Base-by-base conservation (phyloP, 2,797 vertebrate species). In the Tapera naevia region DNA sequence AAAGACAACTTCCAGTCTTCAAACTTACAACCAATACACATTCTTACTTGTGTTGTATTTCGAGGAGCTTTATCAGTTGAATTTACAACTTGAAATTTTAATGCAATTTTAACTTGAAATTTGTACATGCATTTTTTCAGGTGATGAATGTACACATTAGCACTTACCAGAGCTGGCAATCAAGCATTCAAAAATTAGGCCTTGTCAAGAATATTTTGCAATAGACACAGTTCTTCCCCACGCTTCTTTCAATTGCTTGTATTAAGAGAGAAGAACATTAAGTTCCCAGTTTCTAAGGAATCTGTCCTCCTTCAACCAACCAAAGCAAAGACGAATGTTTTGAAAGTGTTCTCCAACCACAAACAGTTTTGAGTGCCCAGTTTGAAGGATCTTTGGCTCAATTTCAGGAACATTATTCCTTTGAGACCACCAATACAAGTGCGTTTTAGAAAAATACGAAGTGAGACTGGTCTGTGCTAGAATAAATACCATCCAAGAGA, bases 1-100 rank as follows among this genome's bases (percentile, higher is more conserved):
- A 74, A 95, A 95, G 88, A 54, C 43, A 74, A 73, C 24, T 84
- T 93, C 73, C 70, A 79, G 56, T 72, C 85, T 95, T 96, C 54
- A 86, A 91, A 71, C 37, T 69, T 91, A 21, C n/a, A 96, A 88
- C 45, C 45, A 78, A 58, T 39, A 74, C 13, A 54, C 8, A 8
- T 53, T 73, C 21, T 79, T 54, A 50, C 41, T 85, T 85, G 7
- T 50, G 57, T 5, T 71, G 10, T 35, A 57, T 30, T 85, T 96
- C 67, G 84, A 91, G 89, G 15, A 94, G 39, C 18, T 66, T 35
- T 41, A 90, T 54, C 48, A 71, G 65, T 1, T 93, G 51, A 56
- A 93, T 79, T 94, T 86, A 91, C 37, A 46, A 22, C 46, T 54
- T 15, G 1, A 16, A 62, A 33, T 43, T 70, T 73, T 56, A 45